These are phyloP conservation scores for Ophion ellenae DNA, from an alignment of 2,888 invertebrate genomes.

Conservation along the genomic window DNA sequence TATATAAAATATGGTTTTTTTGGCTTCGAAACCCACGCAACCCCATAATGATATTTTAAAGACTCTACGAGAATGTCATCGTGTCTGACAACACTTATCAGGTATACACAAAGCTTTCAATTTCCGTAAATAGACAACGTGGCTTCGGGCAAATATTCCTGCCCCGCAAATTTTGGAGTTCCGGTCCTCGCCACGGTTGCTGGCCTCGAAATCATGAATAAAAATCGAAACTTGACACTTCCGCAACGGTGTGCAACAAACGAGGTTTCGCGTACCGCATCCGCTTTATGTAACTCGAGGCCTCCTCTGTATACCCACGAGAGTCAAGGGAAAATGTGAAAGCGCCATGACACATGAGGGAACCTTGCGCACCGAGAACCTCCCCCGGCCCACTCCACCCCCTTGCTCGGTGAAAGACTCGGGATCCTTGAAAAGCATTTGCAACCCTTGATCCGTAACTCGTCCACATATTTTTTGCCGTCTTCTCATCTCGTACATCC, in stretches of 20 bases:
- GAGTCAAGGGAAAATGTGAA: conserved; percentile 18
- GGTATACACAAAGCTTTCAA: neutral
- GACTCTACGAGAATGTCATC: too few relatives aligned
- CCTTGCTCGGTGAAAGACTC: conserved; percentile 44
- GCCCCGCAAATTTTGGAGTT: conserved; percentile 9
- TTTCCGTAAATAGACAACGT: neutral
- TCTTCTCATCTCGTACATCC: conserved; percentile 16
- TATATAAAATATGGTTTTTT: too few relatives aligned
- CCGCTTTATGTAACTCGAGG: conserved; percentile 16
- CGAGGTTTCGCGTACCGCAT: conserved; percentile 39
- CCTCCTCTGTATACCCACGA: conserved; percentile 37
- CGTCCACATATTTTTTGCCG: conserved; percentile 35
- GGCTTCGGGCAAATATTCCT: neutral
- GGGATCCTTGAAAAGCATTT: conserved; percentile 47
- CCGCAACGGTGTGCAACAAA: conserved; percentile 22
- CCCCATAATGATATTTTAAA: too few relatives aligned
- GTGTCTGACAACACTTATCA: too few relatives aligned
- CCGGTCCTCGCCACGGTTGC: neutral
- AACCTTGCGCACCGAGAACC: conserved; percentile 34
- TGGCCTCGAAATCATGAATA: conserved; percentile 15
- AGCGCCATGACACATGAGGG: conserved; percentile 26
- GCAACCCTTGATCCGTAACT: conserved; percentile 42
- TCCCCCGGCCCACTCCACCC: neutral
- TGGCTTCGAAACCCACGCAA: too few relatives aligned
- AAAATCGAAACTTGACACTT: conserved; percentile 7